Base-by-base conservation (phyloP, 2,888 invertebrate species). In the Heliconius hortense region DNA sequence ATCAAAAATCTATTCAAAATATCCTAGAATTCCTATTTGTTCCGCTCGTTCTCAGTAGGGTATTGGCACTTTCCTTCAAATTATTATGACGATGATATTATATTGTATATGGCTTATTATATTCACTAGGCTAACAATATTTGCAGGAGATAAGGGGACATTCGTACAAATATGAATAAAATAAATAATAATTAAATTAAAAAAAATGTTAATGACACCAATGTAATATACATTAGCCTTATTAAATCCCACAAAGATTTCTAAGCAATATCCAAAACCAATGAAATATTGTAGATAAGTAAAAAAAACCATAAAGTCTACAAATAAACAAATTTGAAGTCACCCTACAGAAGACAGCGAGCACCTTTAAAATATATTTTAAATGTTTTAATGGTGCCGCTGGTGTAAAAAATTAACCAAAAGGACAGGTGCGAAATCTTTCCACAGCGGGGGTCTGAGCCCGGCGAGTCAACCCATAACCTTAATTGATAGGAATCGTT, bases 401-500 rank as follows among this genome's bases (percentile, higher is more conserved):
- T 86, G 86, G 86, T 84, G 83, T 86, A 89, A 91, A 91, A 91
- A 90, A 35, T 80, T 80, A 83, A 81, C 82, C 80, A 76, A 83
- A 82, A 79, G 80, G 84, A 83, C 84, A 84, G 84, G 84, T 84
- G 84, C 84, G 83, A 94, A 92, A 93, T 93, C 92, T 87, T 89
- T 81, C 80, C 90, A 78, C 92, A 84, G 89, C 86, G 73, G 91
- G 94, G 92, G 92, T 89, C 89, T 73, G 82, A 84, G 81, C 83
- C 85, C 85, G 88, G 88, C 90, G 88, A 86, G 85, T 90, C 89
- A 85, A 87, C 90, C 92, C 90, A 92, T 92, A 93, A 93, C 93
- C 91, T 90, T 93, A 94, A 93, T 94, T 93, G 94, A 94, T 94
- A 93, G 93, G 88, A 90, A 93, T 94, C 93, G 93, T 92, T 93